Evolutionary conservation across 1,140 invertebrate species (phyloP), one percentile per base, ranked within the genome.

Genomic region (Hypothenemus hampei): DNA sequence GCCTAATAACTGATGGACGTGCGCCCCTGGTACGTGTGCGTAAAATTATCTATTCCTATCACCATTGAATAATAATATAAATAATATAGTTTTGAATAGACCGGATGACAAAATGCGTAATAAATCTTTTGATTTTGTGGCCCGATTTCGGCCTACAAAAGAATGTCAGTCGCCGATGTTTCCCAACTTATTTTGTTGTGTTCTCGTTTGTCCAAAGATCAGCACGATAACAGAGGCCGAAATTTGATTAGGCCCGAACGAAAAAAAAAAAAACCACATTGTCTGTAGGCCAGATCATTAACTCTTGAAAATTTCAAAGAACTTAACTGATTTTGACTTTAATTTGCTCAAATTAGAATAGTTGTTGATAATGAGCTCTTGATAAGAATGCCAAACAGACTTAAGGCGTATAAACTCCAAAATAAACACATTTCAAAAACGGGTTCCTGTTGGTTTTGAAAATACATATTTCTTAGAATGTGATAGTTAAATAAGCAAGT

Each of bases 121-220:
- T 57, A 49, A 57, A 57, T 57, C 46, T 48, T 36, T 29, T 18
- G 54, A 45, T 41, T 46, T 39, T 21, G 16, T 45, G 22, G 33
- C 37, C 50, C 39, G 44, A 40, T 39, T 47, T 47, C 35, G 46
- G 36, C 31, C 46, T 24, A 57, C 54, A 57, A 57, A 57, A 57
- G 54, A 57, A 50, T 50, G 47, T 57, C 54, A 50, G 49, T n/a
- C n/a, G n/a, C n/a, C n/a, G n/a, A n/a, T n/a, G 47, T 57, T 49
- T 57, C 54, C 43, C 47, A 55, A 55, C 45, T 55, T 55, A 26
- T 46, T 41, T 53, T 53, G 52, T 39, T 53, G 40, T 53, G 40
- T n/a, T n/a, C 23, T 26, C 5, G 39, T 13, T 13, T 4, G 31
- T 33, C 20, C n/a, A n/a, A n/a, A n/a, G n/a, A n/a, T n/a, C n/a